Evolutionary conservation across 2,888 invertebrate species (phyloP).

Genomic region (Tholera decimalis): DNA sequence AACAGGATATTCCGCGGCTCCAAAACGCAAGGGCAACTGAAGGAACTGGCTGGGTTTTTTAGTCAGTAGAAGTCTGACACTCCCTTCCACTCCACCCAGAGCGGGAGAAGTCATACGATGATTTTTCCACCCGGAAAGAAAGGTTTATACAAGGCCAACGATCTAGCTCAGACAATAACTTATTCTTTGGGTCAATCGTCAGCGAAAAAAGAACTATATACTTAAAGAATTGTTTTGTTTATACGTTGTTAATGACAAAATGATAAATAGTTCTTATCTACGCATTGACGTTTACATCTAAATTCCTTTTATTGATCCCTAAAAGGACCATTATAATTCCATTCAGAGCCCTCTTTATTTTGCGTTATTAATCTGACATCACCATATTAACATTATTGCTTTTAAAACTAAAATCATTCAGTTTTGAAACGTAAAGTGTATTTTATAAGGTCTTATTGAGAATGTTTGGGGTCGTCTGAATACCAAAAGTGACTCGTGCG

Average conservation of each 20-base stretch:
- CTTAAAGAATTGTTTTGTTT: too few relatives aligned
- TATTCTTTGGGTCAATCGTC: too few relatives aligned
- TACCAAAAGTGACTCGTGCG: slow-evolving; percentile 65
- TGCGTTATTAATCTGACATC: slow-evolving; percentile 35
- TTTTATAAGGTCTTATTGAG: slow-evolving; percentile 27
- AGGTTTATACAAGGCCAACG: too few relatives aligned
- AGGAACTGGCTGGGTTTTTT: too few relatives aligned
- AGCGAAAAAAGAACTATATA: too few relatives aligned
- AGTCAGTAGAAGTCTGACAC: too few relatives aligned
- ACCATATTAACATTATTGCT: slow-evolving; percentile 20
- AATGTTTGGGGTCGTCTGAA: slow-evolving; percentile 18
- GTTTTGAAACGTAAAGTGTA: slow-evolving; percentile 40
- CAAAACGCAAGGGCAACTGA: too few relatives aligned
- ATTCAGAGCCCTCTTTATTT: slow-evolving; percentile 50
- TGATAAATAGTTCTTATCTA: slow-evolving; percentile 39
- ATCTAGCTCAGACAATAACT: too few relatives aligned
- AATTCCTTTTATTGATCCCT: slow-evolving; percentile 41
- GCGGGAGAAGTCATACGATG: too few relatives aligned
- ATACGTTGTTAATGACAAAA: slow-evolving; percentile 1
- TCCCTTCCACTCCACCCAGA: too few relatives aligned
- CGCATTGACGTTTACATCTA: slow-evolving; percentile 45
- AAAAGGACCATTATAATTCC: slow-evolving; percentile 38
- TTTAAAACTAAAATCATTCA: not conserved
- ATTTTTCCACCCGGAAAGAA: too few relatives aligned
- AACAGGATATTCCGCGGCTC: too few relatives aligned